Conservation (phyloP, 2,888 invertebrate species). For the Esperia sulphurella region DNA sequence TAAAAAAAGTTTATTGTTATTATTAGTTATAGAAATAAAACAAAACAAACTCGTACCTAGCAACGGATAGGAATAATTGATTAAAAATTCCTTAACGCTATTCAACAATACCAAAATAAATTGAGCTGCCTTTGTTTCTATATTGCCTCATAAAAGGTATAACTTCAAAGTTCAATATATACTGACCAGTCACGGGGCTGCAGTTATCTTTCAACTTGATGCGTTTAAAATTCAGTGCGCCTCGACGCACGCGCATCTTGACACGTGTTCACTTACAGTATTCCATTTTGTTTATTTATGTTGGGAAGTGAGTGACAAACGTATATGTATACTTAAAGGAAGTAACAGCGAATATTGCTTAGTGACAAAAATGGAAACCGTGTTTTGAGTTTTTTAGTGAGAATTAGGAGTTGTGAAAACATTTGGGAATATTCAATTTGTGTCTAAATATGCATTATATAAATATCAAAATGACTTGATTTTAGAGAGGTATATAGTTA, state of each 20-base stretch:
- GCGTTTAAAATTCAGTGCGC: slow-evolving; percentile 56
- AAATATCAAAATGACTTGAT: too few relatives aligned
- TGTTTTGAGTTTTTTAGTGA: too few relatives aligned
- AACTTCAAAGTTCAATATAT: slow-evolving; percentile 16
- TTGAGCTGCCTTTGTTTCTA: neutral
- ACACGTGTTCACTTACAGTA: slow-evolving; percentile 35
- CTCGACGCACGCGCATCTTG: slow-evolving; percentile 42
- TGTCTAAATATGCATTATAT: too few relatives aligned
- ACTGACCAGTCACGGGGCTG: slow-evolving; percentile 14
- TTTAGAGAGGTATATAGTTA: too few relatives aligned
- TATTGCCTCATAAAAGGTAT: too few relatives aligned
- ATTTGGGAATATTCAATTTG: too few relatives aligned
- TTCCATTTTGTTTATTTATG: neutral
- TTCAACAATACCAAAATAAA: slow-evolving; percentile 13
- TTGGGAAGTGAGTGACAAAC: neutral
- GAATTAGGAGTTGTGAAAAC: too few relatives aligned
- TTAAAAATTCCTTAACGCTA: slow-evolving; percentile 13
- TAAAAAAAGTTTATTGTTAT: too few relatives aligned
- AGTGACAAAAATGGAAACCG: too few relatives aligned
- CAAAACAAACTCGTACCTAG: neutral
- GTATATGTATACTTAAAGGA: too few relatives aligned
- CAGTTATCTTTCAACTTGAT: slow-evolving; percentile 29
- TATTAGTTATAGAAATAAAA: too few relatives aligned
- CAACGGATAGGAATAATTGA: slow-evolving; percentile 9
- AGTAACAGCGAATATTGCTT: too few relatives aligned